Evolutionary conservation across 1,140 invertebrate species (phyloP).

Genomic region (Drosophila bocki): DNA sequence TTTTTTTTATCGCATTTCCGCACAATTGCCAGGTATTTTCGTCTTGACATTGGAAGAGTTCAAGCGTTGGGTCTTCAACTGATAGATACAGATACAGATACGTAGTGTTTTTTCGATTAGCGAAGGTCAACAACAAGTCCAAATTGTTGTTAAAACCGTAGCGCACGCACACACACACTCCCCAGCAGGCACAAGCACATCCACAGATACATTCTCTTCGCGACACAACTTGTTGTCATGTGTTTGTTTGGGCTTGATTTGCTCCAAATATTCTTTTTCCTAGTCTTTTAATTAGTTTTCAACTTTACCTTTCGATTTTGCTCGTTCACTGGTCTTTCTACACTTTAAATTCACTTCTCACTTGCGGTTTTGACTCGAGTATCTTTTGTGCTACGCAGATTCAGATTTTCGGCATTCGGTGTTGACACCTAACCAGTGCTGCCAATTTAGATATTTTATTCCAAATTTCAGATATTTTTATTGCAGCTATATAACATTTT

Average conservation of each 20-base stretch:
- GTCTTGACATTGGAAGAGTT: conserved; percentile 74
- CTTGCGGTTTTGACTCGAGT: not conserved
- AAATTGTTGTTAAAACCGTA: conserved; percentile 31
- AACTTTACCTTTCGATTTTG: not conserved
- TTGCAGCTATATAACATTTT: not conserved
- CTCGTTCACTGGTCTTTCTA: not conserved
- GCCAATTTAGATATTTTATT: not conserved
- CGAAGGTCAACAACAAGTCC: conserved; percentile 69
- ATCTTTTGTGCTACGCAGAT: conserved; percentile 14
- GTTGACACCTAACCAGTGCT: not conserved
- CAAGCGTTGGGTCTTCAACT: conserved; percentile 34
- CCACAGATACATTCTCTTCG: conserved; percentile 19
- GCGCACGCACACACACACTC: conserved; percentile 1
- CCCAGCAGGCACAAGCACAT: not conserved
- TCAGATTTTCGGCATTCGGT: conserved; percentile 17
- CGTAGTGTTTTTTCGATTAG: conserved; percentile 46
- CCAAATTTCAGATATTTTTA: not conserved
- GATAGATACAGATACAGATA: conserved; percentile 30
- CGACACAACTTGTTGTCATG: conserved; percentile 24
- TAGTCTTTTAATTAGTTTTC: not conserved
- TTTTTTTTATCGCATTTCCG: conserved; percentile 37
- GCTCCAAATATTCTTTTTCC: not conserved
- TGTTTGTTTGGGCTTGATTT: not conserved
- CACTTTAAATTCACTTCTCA: conserved; percentile 1
- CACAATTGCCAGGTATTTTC: conserved; percentile 40